phyloP scores from a whole-genome alignment of 2,797 vertebrate genomes.

The Mustela erminea region DNA sequence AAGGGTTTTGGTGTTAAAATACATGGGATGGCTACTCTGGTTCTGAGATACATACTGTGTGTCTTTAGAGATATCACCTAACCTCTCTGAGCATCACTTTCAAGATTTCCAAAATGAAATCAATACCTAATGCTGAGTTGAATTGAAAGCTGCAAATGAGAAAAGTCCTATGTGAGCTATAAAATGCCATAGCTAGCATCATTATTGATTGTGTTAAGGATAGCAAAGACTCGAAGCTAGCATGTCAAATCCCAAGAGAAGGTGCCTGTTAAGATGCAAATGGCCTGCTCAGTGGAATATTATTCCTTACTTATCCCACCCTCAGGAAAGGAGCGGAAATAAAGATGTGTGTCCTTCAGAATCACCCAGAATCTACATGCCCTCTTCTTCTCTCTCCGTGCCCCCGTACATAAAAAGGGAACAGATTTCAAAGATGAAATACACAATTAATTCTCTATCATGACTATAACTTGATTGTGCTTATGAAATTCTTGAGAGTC shows the following conservation, averaged over 20 bases:
- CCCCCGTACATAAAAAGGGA: neutral
- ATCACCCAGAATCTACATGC: neutral
- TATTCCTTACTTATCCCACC: neutral
- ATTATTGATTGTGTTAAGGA: neutral
- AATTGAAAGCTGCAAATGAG: neutral
- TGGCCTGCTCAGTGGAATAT: neutral
- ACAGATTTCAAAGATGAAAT: neutral
- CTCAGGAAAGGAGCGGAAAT: neutral
- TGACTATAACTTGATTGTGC: neutral
- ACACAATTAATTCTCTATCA: neutral
- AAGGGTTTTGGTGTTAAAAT: neutral
- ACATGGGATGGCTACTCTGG: neutral
- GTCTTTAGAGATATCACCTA: constrained; percentile 9
- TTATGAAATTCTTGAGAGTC: neutral
- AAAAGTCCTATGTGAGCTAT: neutral
- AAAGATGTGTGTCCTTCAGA: neutral
- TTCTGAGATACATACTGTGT: neutral
- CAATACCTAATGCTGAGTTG: neutral
- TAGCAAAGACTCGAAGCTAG: neutral
- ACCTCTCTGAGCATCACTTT: neutral
- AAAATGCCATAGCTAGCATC: neutral
- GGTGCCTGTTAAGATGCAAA: neutral
- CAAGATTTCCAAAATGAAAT: constrained; percentile 16
- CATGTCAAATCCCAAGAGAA: neutral
- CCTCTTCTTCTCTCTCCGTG: neutral